Evolutionary conservation across 2,888 invertebrate genomes (phyloP).

Genomic region (Athripsodes cinereus): DNA sequence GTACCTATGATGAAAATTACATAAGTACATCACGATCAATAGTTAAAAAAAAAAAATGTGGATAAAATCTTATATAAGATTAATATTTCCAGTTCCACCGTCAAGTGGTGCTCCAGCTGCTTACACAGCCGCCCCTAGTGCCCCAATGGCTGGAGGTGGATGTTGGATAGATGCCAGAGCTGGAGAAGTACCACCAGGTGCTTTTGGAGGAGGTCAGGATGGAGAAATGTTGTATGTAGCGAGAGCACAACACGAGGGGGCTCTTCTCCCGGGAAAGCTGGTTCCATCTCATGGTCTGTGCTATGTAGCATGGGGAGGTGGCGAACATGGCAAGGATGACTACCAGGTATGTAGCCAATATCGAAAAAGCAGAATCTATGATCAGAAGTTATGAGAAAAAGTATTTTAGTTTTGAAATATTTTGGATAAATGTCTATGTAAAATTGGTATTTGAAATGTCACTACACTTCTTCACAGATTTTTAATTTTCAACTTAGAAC

Average conservation of each 20-base stretch:
- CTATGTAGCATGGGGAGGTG: slow-evolving; percentile 78
- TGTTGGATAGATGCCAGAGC: slow-evolving; percentile 55
- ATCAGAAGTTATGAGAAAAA: too few relatives aligned
- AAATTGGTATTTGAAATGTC: too few relatives aligned
- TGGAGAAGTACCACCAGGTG: slow-evolving; percentile 65
- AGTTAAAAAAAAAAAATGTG: too few relatives aligned
- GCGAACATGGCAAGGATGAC: slow-evolving; percentile 66
- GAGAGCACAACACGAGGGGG: slow-evolving; percentile 72
- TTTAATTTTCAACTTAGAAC: too few relatives aligned
- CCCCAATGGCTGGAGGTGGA: slow-evolving; percentile 29
- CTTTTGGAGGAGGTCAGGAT: slow-evolving; percentile 60
- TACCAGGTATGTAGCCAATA: slow-evolving; percentile 58
- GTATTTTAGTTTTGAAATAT: too few relatives aligned
- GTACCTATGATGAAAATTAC: too few relatives aligned
- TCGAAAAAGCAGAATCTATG: background rate
- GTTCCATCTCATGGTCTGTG: slow-evolving; percentile 70
- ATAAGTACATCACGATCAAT: too few relatives aligned
- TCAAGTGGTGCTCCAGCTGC: slow-evolving; percentile 12
- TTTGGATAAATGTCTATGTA: too few relatives aligned
- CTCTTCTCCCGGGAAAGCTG: slow-evolving; percentile 74
- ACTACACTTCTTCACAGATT: too few relatives aligned
- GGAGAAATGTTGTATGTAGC: slow-evolving; percentile 62
- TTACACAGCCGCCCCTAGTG: background rate
- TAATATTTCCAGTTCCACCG: slow-evolving; percentile 16
- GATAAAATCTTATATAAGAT: too few relatives aligned